A percentile compares a stretch with the other conserved stretches of the same genome.
These are phyloP conservation scores for Meloidogyne floridensis DNA, from an alignment of 1,140 invertebrate species.

Conservation along the genomic window DNA sequence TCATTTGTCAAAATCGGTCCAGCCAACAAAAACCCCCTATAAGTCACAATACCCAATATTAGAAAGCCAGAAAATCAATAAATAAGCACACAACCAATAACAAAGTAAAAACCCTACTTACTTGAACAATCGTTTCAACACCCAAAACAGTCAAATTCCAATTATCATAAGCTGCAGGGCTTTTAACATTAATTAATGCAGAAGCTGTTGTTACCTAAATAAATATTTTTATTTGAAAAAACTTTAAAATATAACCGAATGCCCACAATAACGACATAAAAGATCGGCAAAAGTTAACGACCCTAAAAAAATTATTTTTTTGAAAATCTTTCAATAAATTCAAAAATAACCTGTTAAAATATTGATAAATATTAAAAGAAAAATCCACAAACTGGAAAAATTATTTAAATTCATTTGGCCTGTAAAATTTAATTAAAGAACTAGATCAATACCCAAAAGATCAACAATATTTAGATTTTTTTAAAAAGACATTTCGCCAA, in stretches of 20 bases:
- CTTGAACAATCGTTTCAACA: slow-evolving; percentile 32
- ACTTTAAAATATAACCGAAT: slow-evolving; percentile 13
- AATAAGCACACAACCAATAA: no score
- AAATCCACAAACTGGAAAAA: neutral
- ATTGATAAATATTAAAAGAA: neutral
- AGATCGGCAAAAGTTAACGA: slow-evolving; percentile 16
- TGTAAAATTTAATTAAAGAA: no score
- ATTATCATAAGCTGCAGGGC: slow-evolving; percentile 22
- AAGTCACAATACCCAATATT: no score
- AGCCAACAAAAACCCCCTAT: no score
- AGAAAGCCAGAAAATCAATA: neutral
- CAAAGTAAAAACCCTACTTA: neutral
- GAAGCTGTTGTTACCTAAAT: slow-evolving; percentile 27
- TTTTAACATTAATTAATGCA: slow-evolving; percentile 28
- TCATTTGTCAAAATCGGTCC: no score
- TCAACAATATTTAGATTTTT: no score
- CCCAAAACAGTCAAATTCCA: slow-evolving; percentile 34
- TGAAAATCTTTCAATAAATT: neutral
- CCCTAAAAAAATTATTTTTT: neutral
- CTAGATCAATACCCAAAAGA: no score
- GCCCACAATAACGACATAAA: slow-evolving; percentile 28
- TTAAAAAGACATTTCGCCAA: no score
- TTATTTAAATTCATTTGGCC: no score
- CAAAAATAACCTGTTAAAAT: neutral
- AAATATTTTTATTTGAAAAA: neutral